phyloP scores from a whole-genome alignment of 2,113 vertebrate genomes.

The Myanophis thanlyinensis region DNA sequence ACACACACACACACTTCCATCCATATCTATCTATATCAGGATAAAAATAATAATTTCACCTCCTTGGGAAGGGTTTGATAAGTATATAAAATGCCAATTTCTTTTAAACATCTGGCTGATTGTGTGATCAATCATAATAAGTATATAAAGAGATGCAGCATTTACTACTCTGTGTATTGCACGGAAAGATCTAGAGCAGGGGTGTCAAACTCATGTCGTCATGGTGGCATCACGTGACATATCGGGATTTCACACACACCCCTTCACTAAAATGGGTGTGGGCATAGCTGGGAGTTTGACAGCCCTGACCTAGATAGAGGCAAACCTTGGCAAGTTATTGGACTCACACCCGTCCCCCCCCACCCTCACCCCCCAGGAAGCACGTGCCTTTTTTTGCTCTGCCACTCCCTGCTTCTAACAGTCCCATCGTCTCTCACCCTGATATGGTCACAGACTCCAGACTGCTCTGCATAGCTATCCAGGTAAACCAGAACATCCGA shows the following conservation, averaged over 20 bases:
- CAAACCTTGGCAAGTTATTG: neutral
- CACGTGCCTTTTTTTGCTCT: too few species aligned
- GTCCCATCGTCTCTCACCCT: constrained; percentile 54
- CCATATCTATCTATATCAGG: neutral
- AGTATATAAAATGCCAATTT: neutral
- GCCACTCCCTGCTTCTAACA: too few species aligned
- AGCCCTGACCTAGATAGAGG: too few species aligned
- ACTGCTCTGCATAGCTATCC: constrained; percentile 66
- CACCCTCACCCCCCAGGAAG: neutral
- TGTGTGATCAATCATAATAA: neutral
- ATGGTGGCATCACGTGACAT: too few species aligned
- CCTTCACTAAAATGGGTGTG: too few species aligned
- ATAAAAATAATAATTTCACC: neutral
- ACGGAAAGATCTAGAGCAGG: neutral
- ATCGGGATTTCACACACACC: too few species aligned
- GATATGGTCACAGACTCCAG: constrained; percentile 65
- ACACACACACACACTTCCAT: too few species aligned
- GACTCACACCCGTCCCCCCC: too few species aligned
- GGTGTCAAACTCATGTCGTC: too few species aligned
- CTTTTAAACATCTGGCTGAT: neutral
- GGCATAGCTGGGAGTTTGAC: too few species aligned
- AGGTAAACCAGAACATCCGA: constrained; percentile 73
- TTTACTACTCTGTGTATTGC: neutral
- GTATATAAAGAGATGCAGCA: neutral
- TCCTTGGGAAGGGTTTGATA: neutral